These are phyloP conservation scores for Mantis religiosa DNA, from an alignment of 2,888 invertebrate genomes.

Conservation along the genomic window DNA sequence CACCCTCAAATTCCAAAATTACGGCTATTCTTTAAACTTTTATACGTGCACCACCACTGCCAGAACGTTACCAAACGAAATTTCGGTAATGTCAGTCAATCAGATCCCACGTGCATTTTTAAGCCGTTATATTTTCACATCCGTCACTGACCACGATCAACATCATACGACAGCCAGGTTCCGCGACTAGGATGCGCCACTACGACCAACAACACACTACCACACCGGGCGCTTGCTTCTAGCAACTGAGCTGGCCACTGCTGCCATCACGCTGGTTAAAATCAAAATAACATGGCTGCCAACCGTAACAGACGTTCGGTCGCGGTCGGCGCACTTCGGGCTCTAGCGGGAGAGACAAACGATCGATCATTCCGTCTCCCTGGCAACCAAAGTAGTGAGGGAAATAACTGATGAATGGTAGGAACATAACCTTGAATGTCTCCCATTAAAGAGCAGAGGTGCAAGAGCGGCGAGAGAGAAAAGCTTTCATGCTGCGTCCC, in stretches of 20 bases:
- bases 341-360: background rate
- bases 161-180: background rate
- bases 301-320: background rate
- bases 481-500: background rate
- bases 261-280: background rate
- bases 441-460: background rate
- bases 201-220: background rate
- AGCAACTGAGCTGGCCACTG: background rate
- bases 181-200: background rate
- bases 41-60: background rate
- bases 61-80: background rate
- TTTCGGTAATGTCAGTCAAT: background rate
- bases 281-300: conserved; percentile 15
- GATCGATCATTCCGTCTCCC: conserved; percentile 7
- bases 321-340: background rate
- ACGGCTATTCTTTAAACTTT: background rate
- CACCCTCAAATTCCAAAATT: conserved; percentile 9
- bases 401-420: background rate
- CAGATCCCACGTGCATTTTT: background rate
- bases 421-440: conserved; percentile 7
- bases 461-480: background rate
- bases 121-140: background rate
- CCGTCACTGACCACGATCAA: background rate
- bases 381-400: background rate
- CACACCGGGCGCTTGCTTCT: background rate